Percentiles rank a stretch among this genome's conserved stretches.
Evolutionary conservation across 2,113 vertebrate genomes (phyloP).

Genomic region (Petrocephalus microphthalmus): DNA sequence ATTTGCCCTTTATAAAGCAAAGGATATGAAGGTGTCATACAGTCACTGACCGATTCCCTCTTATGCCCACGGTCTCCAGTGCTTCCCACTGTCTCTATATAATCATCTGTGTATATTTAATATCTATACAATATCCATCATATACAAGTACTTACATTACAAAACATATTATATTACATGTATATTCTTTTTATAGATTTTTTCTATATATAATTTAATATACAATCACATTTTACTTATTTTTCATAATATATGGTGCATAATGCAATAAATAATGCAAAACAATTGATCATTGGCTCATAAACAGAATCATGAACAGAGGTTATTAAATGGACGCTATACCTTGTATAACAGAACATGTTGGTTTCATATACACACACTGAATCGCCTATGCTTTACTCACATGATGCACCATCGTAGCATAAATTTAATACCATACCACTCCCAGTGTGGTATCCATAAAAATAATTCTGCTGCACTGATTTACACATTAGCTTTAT

Average conservation of each 20-base stretch:
- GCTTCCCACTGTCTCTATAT: too few relatives aligned
- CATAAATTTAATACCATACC: neutral
- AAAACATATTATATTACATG: neutral
- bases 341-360: neutral
- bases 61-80: too few relatives aligned
- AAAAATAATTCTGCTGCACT: too few relatives aligned
- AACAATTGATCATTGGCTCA: neutral
- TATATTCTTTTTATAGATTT: neutral
- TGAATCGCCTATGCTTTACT: neutral
- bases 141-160: neutral
- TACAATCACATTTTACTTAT: neutral
- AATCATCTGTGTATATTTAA: neutral
- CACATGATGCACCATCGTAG: neutral
- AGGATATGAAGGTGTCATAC: neutral
- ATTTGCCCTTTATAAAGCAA: neutral
- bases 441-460: neutral
- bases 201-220: neutral
- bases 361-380: neutral
- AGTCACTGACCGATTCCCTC: neutral
- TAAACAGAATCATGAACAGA: neutral
- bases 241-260: neutral
- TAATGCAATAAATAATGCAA: neutral
- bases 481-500: too few relatives aligned
- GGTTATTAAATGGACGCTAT: neutral
- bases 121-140: neutral